A percentile compares a stretch with the other conserved stretches of the same genome.
Conservation (phyloP, 1,140 invertebrate species). For the Ostrea denselamellosa region DNA sequence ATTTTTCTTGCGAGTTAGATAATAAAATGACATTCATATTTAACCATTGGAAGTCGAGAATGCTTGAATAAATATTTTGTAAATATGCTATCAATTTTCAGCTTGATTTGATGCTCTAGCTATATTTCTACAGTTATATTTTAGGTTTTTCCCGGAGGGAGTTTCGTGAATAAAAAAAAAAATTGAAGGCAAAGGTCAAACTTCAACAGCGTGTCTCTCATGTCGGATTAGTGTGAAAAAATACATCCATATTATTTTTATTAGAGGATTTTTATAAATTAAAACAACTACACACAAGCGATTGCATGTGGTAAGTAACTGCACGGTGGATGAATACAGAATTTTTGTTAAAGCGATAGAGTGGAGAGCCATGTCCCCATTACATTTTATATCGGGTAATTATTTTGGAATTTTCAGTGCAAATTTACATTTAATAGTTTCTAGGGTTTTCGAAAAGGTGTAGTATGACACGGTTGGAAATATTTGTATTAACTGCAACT, state of each 20-base stretch:
- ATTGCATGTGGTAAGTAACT: neutral
- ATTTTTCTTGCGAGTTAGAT: neutral
- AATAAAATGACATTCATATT: neutral
- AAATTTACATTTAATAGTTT: no score
- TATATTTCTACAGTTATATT: neutral
- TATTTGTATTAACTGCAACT: no score
- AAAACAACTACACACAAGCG: neutral
- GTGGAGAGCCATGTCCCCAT: no score
- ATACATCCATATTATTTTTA: no score
- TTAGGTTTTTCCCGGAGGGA: conserved; percentile 16
- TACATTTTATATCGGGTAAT: no score
- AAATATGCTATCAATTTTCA: neutral
- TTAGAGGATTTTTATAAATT: neutral
- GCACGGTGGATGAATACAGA: neutral
- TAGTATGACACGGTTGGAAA: no score
- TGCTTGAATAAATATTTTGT: neutral
- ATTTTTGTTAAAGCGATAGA: no score
- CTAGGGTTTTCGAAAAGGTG: no score
- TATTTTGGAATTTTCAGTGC: no score
- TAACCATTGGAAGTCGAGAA: neutral
- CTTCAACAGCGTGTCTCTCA: conserved; percentile 31
- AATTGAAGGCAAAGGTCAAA: conserved; percentile 24
- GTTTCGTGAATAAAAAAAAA: neutral
- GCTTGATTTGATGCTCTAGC: neutral
- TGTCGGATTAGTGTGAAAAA: conserved; percentile 29